Base-by-base conservation (phyloP, 2,888 invertebrate species). In the Choristoneura rosaceana region DNA sequence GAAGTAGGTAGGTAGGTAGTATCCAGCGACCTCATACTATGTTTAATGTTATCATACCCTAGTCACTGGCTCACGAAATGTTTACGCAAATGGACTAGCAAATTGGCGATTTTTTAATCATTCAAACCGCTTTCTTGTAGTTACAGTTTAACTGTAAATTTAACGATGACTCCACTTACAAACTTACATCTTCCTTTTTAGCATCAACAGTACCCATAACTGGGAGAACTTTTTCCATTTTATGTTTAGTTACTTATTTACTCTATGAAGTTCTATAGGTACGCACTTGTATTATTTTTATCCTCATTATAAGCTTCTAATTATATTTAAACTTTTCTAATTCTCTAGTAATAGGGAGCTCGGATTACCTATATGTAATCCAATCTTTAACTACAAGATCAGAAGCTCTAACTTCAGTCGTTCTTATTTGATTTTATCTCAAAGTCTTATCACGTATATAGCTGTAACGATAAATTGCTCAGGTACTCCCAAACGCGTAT, bases 381-480 rank as follows among this genome's bases (percentile, higher is more conserved):
- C 15, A 45, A 61, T 61, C 5, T 25, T 62, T 45, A 62, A 25
- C 61, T 62, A 43, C 5, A 43, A 17, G 14, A 62, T 62, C 62
- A 33, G 17, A 33, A 62, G 62, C 33, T 8, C 43, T 43, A 43
- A 25, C 74, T 76, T 76, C 60, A 70, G 74, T 71, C 74, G 66
- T 62, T 71, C 75, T 65, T 63, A 77, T 76, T 77, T 76, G 70
- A 62, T 75, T 74, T 76, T 78, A 80, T 80, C 78, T 73, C 71
- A 76, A 79, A 81, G 79, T 80, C n/a, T n/a, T 76, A 79, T 79
- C 80, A 79, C 80, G 77, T 78, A 77, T 78, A 10, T 75, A 74
- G 34, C 50, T 63, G 47, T 64, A 50, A 64, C 50, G 34, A 50
- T 55, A 62, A 64, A 50, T 64, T 50, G 34, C 12, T 34, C 50